phyloP scores from a whole-genome alignment of 2,888 invertebrate genomes.

The Eustalomyia histrio region DNA sequence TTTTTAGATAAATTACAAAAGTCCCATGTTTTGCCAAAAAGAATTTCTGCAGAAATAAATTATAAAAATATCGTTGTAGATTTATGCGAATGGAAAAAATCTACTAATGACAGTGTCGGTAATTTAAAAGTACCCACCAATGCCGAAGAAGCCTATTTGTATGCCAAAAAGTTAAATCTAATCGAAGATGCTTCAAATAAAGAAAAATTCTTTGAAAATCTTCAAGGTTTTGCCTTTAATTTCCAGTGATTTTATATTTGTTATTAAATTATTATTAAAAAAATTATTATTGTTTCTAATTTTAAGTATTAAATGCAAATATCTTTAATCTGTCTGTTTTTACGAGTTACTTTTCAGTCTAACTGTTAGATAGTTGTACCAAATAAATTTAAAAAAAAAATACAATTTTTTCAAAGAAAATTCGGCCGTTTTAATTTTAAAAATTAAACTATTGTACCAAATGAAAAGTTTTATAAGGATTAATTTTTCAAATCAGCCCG shows the following conservation, averaged over 20 bases:
- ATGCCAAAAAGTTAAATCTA: conserved; percentile 57
- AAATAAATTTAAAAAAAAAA: too few relatives aligned
- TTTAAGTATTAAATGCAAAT: too few relatives aligned
- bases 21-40: conserved; percentile 74
- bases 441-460: too few relatives aligned
- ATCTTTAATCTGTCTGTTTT: too few relatives aligned
- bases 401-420: too few relatives aligned
- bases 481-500: too few relatives aligned
- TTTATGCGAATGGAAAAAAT: conserved; percentile 71
- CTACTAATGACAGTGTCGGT: conserved; percentile 65
- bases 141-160: conserved; percentile 18
- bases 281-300: conserved; percentile 18
- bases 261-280: too few relatives aligned
- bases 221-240: conserved; percentile 69
- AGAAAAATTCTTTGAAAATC: conserved; percentile 68
- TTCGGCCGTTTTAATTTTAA: too few relatives aligned
- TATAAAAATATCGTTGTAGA: conserved; percentile 67
- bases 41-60: conserved; percentile 68
- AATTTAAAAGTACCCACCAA: conserved; percentile 32
- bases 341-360: too few relatives aligned
- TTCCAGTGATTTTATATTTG: conserved; percentile 58
- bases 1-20: conserved; percentile 73
- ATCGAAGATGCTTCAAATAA: conserved; percentile 57
- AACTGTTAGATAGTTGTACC: too few relatives aligned
- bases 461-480: too few relatives aligned